A percentile compares a stretch with the other conserved stretches of the same genome.
These are phyloP conservation scores for Eumacrocentrus americanus DNA, from an alignment of 2,888 invertebrate species.

Conservation along the genomic window DNA sequence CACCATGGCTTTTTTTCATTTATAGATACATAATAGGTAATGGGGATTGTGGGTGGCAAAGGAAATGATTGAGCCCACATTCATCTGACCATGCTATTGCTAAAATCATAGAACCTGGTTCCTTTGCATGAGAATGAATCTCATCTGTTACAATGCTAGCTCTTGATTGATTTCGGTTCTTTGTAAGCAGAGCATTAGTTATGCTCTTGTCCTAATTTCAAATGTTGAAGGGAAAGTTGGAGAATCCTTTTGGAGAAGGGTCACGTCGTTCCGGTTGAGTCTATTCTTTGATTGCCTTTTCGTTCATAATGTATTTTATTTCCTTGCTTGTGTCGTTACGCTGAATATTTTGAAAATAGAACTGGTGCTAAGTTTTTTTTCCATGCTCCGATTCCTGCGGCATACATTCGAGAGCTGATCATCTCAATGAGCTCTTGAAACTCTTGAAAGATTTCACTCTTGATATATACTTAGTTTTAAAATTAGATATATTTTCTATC, in stretches of 20 bases:
- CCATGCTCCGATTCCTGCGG: constrained; percentile 9
- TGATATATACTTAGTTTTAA: background rate
- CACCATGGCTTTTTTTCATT: too few species aligned
- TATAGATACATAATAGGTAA: too few species aligned
- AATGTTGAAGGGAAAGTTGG: background rate
- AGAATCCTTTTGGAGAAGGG: background rate
- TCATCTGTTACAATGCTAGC: background rate
- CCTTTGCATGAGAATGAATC: background rate
- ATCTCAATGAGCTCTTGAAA: too few species aligned
- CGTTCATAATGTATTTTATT: background rate
- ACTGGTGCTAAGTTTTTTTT: constrained; percentile 10
- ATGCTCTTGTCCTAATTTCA: background rate
- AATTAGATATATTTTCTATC: background rate
- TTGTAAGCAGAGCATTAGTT: background rate
- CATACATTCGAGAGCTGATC: background rate
- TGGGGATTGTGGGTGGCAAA: too few species aligned
- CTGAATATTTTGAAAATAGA: constrained; percentile 19
- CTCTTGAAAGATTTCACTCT: too few species aligned
- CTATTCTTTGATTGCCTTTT: constrained; percentile 9
- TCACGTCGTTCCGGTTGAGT: constrained; percentile 3
- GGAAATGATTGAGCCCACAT: too few species aligned
- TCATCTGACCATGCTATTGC: too few species aligned
- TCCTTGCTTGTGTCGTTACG: constrained; percentile 1
- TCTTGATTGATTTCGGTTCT: background rate
- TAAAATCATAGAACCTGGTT: too few species aligned